Conservation (phyloP, 2,888 invertebrate species). For the Acrobasis suavella region DNA sequence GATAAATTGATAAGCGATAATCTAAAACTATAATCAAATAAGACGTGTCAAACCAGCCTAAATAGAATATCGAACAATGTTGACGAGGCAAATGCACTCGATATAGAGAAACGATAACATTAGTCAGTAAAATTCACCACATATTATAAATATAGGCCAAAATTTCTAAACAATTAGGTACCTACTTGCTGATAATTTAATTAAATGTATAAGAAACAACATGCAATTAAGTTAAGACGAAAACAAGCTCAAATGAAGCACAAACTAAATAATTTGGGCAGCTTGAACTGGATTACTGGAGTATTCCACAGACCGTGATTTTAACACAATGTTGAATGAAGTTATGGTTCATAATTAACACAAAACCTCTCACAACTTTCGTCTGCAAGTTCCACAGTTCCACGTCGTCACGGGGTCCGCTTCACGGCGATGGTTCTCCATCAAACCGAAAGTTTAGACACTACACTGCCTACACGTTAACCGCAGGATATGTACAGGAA, state of each 20-base stretch:
- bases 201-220: too few species aligned
- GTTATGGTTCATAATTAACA: not conserved
- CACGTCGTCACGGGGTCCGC: slow-evolving; percentile 19
- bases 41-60: too few species aligned
- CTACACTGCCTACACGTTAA: not conserved
- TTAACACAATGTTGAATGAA: slow-evolving; percentile 10
- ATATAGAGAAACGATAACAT: too few species aligned
- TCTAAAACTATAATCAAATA: too few species aligned
- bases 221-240: too few species aligned
- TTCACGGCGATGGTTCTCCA: not conserved
- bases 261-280: not conserved
- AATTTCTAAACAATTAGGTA: too few species aligned
- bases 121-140: too few species aligned
- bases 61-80: too few species aligned
- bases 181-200: too few species aligned
- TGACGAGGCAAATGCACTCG: too few species aligned
- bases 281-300: not conserved
- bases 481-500: not conserved
- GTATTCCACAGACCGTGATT: not conserved
- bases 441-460: not conserved
- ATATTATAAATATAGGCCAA: too few species aligned
- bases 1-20: too few species aligned
- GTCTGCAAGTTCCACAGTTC: slow-evolving; percentile 1
- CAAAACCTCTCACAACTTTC: slow-evolving; percentile 2
- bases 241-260: not conserved